A percentile compares a stretch with the other conserved stretches of the same genome.
Conservation (phyloP, 2,888 invertebrate species). For the Tribolium freemani region DNA sequence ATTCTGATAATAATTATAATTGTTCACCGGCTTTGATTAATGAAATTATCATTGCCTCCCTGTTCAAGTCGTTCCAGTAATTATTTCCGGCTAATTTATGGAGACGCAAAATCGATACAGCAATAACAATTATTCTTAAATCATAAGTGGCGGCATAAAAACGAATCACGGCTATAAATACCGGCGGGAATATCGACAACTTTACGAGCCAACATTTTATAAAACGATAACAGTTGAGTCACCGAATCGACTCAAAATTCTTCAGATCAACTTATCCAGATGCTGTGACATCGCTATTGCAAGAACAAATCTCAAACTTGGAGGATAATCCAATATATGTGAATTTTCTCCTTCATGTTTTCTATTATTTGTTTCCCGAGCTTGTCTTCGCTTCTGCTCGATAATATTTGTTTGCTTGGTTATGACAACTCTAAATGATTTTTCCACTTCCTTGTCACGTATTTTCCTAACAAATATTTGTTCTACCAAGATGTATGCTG, state of each 20-base stretch:
- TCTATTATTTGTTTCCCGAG: conserved; percentile 55
- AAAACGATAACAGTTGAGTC: conserved; percentile 16
- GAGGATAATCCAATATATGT: conserved; percentile 61
- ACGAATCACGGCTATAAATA: conserved; percentile 18
- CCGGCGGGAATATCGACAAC: conserved; percentile 10
- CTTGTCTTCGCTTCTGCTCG: conserved; percentile 54
- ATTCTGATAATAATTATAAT: conserved; percentile 44
- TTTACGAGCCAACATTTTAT: conserved; percentile 19
- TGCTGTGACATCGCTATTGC: conserved; percentile 47
- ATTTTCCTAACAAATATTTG: conserved; percentile 54
- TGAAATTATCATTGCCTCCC: conserved; percentile 40
- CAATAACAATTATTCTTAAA: conserved; percentile 30
- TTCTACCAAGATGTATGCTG: conserved; percentile 43
- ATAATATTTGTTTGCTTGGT: conserved; percentile 61
- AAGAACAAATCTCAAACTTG: conserved; percentile 49
- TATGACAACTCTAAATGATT: conserved; percentile 60
- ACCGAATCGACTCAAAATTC: conserved; percentile 46
- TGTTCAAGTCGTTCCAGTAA: conserved; percentile 34
- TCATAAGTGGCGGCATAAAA: conserved; percentile 14
- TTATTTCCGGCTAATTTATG: conserved; percentile 40
- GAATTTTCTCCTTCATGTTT: conserved; percentile 58
- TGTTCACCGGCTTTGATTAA: conserved; percentile 44
- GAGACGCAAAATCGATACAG: conserved; percentile 27
- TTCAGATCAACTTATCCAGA: conserved; percentile 50
- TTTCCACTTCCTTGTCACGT: conserved; percentile 56